Percentiles rank a stretch among this genome's conserved stretches.
Evolutionary conservation across 2,113 vertebrate genomes (phyloP).

Genomic region (Hyla sarda): DNA sequence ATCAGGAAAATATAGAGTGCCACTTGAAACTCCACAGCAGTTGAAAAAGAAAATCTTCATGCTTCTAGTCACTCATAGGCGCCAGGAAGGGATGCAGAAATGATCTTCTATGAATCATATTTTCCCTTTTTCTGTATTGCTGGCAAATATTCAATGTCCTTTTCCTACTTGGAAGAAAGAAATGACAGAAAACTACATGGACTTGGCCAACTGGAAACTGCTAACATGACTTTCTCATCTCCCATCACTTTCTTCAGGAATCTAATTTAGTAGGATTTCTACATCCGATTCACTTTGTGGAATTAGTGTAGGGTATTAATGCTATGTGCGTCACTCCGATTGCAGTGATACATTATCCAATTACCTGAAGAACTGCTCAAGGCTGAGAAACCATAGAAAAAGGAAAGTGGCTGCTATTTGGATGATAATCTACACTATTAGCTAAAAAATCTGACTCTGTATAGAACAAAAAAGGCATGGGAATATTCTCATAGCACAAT

Average conservation of each 20-base stretch:
- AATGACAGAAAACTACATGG: constrained; percentile 50
- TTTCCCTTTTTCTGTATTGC: constrained; percentile 54
- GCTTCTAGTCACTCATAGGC: constrained; percentile 37
- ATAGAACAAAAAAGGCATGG: background rate
- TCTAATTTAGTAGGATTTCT: constrained; percentile 54
- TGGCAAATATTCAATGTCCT: constrained; percentile 55
- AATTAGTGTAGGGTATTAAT: constrained; percentile 51
- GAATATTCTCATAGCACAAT: background rate
- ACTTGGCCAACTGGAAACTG: constrained; percentile 54
- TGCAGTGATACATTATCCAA: constrained; percentile 51
- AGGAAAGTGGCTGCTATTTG: constrained; percentile 14
- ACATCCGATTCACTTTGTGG: constrained; percentile 53
- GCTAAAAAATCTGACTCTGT: background rate
- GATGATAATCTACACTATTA: background rate
- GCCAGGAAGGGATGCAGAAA: constrained; percentile 53
- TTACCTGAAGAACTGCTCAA: constrained; percentile 38
- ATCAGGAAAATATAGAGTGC: constrained; percentile 19
- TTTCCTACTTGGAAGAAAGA: constrained; percentile 53
- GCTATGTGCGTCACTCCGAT: constrained; percentile 46
- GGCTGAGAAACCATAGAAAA: constrained; percentile 1
- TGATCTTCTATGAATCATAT: constrained; percentile 55
- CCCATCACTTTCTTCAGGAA: constrained; percentile 51
- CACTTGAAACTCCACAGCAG: constrained; percentile 48
- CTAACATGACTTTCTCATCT: constrained; percentile 56
- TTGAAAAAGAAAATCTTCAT: constrained; percentile 24